Evolutionary conservation across 2,113 vertebrate genomes (phyloP).

Genomic region (Anoura caudifer): DNA sequence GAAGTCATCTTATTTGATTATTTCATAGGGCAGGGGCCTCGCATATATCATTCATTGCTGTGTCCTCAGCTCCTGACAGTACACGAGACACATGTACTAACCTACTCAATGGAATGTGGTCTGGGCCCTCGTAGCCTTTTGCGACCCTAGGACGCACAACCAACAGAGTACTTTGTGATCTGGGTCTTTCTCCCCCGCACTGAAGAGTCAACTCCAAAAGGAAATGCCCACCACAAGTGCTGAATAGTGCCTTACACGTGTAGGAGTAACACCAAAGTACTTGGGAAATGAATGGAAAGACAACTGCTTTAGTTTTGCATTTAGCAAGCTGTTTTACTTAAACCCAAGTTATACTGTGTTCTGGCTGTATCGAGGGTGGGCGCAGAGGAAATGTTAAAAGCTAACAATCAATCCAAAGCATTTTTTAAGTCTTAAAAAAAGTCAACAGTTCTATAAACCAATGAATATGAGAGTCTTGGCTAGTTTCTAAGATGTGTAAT

Average conservation of each 20-base stretch:
- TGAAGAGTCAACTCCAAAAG: not conserved
- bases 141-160: not conserved
- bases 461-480: not conserved
- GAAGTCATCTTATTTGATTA: not conserved
- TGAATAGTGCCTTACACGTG: not conserved
- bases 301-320: not conserved
- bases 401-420: slow-evolving; percentile 1
- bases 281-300: not conserved
- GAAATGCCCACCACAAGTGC: not conserved
- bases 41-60: not conserved
- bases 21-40: not conserved
- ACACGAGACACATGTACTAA: not conserved
- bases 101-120: not conserved
- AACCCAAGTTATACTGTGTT: not conserved
- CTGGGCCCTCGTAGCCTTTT: not conserved
- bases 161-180: not conserved
- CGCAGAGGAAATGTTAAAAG: not conserved
- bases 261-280: not conserved
- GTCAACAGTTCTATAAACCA: slow-evolving; percentile 13
- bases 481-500: slow-evolving; percentile 11
- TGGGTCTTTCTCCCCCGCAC: not conserved
- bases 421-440: slow-evolving; percentile 46
- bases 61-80: not conserved
- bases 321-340: slow-evolving; percentile 16
- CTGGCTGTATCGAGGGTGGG: not conserved